A percentile compares a stretch with the other conserved stretches of the same genome.
These are phyloP conservation scores for Pseudomyrmex pallidus DNA, from an alignment of 1,140 invertebrate species.

Conservation along the genomic window DNA sequence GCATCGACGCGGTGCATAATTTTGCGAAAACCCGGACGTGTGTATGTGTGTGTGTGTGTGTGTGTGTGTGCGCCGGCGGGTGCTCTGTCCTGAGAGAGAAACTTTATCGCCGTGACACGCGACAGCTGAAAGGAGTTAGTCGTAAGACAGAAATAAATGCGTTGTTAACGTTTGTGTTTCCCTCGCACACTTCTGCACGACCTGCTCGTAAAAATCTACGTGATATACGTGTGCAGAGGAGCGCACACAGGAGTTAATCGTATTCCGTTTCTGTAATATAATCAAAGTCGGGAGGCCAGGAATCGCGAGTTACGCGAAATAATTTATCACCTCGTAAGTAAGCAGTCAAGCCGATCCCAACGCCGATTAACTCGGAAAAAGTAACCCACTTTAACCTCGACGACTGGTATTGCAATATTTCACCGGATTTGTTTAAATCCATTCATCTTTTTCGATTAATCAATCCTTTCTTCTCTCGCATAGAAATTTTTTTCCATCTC, in stretches of 20 bases:
- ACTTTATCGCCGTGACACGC: constrained; percentile 53
- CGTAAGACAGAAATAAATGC: constrained; percentile 53
- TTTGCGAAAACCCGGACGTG: constrained; percentile 37
- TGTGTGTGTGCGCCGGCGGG: not conserved
- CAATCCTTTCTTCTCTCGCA: not conserved
- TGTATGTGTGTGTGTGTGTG: not conserved
- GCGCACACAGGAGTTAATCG: constrained; percentile 29
- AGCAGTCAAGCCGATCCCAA: constrained; percentile 37
- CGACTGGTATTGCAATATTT: constrained; percentile 31
- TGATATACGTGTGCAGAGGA: not conserved
- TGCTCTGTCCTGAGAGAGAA: constrained; percentile 27
- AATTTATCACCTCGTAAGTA: constrained; percentile 52
- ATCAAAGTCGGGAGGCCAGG: constrained; percentile 31
- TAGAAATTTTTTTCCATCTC: no score
- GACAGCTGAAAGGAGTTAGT: constrained; percentile 46
- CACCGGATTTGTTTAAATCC: constrained; percentile 36
- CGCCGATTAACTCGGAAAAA: constrained; percentile 39
- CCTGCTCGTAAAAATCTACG: constrained; percentile 18
- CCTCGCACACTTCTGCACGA: not conserved
- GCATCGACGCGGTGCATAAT: constrained; percentile 50
- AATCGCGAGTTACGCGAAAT: constrained; percentile 19
- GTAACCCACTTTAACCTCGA: constrained; percentile 43
- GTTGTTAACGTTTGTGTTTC: constrained; percentile 16
- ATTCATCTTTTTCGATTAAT: constrained; percentile 26
- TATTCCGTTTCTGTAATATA: constrained; percentile 44